Base-by-base conservation (phyloP, 64 coral and sea anemone species). In the Montipora foliosa region DNA sequence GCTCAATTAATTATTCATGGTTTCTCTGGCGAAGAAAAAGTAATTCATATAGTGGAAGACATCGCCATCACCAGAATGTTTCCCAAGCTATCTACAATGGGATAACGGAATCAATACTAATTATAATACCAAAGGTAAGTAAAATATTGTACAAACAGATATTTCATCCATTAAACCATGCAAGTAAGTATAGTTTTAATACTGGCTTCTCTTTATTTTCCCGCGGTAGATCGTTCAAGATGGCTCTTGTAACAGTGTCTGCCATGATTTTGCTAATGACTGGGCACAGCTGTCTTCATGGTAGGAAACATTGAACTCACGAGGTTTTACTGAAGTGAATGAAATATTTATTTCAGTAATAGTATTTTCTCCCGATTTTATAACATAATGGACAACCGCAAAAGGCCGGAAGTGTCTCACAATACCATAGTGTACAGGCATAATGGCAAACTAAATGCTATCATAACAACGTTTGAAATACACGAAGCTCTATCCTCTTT, bases 361-460 rank as follows among this genome's bases (percentile, higher is more conserved):
- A 14, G 14, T 71, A 4, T 4, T 2, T 71, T 71, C 5, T n/a
- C 14, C 6, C 19, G 95, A 93, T 69, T 69, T 96, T n/a, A 61
- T 2, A 2, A 37, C 37, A 90, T 58, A 92, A 79, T 5, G 95
- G 95, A 44, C 93, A 57, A 75, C 44, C 87, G 16, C 61, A 50
- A 79, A 90, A 96, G 95, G 95, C 93, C 62, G 8, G 82, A 55
- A 55, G 6, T 5, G 52, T 10, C 52, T 7, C 52, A 3, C 6
- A 55, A 55, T 7, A 10, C 52, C 52, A 55, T 10, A 29, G 8
- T 44, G 4, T 10, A 17, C n/a, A 17, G 2, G 19, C 24, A 15
- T 37, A 37, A 37, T 37, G 37, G 37, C 37, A 37, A 37, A 37
- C 2, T 37, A 37, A 37, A 37, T 37, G 37, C 37, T 37, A 37